Conservation (phyloP, 2,797 vertebrate genomes). For the Valencia hispanica region DNA sequence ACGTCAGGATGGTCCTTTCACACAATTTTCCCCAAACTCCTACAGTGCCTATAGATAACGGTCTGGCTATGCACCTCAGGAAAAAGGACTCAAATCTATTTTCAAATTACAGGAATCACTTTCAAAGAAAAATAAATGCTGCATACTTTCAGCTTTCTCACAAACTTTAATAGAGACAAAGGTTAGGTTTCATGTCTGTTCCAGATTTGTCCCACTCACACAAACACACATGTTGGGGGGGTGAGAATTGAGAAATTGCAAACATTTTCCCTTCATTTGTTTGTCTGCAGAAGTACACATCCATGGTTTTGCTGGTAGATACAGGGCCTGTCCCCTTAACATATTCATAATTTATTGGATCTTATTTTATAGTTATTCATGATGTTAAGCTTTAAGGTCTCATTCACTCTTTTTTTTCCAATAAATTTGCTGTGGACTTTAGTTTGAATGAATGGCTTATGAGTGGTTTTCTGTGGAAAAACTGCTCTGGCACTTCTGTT, state of each 20-base stretch:
- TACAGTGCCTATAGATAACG: neutral
- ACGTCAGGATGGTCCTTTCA: neutral
- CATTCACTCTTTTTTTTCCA: too few species aligned
- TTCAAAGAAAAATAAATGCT: neutral
- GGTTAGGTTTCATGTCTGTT: neutral
- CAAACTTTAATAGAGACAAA: neutral
- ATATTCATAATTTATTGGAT: too few species aligned
- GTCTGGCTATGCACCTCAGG: neutral
- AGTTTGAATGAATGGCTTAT: too few species aligned
- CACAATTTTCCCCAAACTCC: neutral
- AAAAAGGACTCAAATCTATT: neutral
- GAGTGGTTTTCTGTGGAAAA: too few species aligned
- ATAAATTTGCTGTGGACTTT: too few species aligned
- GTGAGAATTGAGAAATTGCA: neutral
- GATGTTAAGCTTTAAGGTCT: too few species aligned
- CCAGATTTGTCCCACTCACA: too few species aligned
- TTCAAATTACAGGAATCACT: neutral
- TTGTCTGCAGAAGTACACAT: neutral
- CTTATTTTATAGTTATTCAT: too few species aligned
- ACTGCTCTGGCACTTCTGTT: too few species aligned
- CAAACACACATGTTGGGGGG: neutral
- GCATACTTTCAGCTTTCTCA: neutral
- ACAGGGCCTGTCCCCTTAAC: too few species aligned
- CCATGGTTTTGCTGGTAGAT: neutral
- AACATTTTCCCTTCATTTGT: neutral